A percentile compares a stretch with the other conserved stretches of the same genome.
Conservation (phyloP, 2,888 invertebrate genomes). For the Lepidocyrtoides sp. region DNA sequence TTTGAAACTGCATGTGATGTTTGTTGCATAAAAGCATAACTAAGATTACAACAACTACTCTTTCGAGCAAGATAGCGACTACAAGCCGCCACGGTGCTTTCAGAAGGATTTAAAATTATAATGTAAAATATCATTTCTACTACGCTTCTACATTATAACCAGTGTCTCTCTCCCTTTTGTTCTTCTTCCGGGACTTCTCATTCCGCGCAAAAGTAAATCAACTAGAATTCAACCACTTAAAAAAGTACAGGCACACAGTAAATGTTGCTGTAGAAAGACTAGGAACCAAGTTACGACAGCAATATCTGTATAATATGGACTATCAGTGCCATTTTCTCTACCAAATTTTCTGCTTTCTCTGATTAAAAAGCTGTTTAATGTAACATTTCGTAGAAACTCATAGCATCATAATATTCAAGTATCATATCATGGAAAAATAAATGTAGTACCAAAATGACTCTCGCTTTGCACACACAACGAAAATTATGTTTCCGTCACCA, state of each 20-base stretch:
- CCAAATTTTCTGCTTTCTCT: neutral
- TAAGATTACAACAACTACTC: too few relatives aligned
- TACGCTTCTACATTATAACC: neutral
- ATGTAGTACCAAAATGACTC: too few relatives aligned
- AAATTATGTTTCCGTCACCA: slow-evolving; percentile 6
- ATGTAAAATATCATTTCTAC: neutral
- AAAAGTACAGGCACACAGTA: neutral
- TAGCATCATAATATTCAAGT: too few relatives aligned
- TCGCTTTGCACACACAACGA: too few relatives aligned
- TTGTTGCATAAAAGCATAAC: neutral
- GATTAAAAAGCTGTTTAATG: slow-evolving; percentile 8
- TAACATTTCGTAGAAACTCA: too few relatives aligned
- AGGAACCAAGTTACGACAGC: neutral
- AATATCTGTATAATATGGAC: neutral
- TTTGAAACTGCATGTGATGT: neutral
- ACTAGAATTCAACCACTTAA: neutral
- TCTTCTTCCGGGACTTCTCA: neutral
- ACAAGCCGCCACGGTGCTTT: neutral
- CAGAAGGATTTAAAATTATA: neutral
- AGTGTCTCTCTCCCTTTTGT: neutral
- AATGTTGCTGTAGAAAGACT: neutral
- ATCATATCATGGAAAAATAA: too few relatives aligned
- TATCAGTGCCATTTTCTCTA: neutral
- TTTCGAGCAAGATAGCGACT: too few relatives aligned
- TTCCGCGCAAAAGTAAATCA: slow-evolving; percentile 8